Evolutionary conservation across 2,113 vertebrate species (phyloP).

Genomic region (Pelobates fuscus): DNA sequence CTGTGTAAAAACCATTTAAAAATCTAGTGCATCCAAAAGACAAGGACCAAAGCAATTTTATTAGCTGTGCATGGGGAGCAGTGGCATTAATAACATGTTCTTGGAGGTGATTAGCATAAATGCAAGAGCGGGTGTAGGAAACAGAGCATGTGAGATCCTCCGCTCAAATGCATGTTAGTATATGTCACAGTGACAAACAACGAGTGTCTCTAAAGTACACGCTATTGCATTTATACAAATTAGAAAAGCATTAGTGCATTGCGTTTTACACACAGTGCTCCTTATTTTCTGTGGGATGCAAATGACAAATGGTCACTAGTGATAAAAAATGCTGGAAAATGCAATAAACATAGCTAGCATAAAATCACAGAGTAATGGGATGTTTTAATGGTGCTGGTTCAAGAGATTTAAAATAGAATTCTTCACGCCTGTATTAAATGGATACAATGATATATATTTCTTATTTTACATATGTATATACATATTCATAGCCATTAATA

Average conservation of each 20-base stretch:
- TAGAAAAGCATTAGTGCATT: constrained; percentile 50
- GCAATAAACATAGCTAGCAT: constrained; percentile 46
- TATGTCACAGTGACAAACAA: constrained; percentile 49
- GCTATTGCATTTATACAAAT: constrained; percentile 47
- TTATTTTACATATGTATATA: background rate
- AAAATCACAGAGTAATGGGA: constrained; percentile 36
- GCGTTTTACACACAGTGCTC: constrained; percentile 30
- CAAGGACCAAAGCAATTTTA: constrained; percentile 14
- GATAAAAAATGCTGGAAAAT: constrained; percentile 41
- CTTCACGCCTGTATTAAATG: background rate
- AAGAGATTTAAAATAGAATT: constrained; percentile 40
- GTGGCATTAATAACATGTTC: constrained; percentile 13
- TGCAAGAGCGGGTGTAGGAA: constrained; percentile 24
- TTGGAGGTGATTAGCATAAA: constrained; percentile 33
- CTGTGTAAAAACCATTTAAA: too few species aligned
- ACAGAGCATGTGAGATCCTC: constrained; percentile 10
- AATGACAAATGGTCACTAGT: constrained; percentile 43
- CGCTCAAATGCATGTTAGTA: constrained; percentile 19
- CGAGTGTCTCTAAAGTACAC: constrained; percentile 27
- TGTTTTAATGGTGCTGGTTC: constrained; percentile 35
- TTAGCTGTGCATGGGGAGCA: constrained; percentile 16
- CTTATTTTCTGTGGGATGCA: constrained; percentile 20
- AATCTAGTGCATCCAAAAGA: background rate
- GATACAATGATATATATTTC: background rate
- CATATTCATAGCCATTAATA: background rate